Conservation (phyloP, 1,140 invertebrate genomes). For the Trichogramma pretiosum region DNA sequence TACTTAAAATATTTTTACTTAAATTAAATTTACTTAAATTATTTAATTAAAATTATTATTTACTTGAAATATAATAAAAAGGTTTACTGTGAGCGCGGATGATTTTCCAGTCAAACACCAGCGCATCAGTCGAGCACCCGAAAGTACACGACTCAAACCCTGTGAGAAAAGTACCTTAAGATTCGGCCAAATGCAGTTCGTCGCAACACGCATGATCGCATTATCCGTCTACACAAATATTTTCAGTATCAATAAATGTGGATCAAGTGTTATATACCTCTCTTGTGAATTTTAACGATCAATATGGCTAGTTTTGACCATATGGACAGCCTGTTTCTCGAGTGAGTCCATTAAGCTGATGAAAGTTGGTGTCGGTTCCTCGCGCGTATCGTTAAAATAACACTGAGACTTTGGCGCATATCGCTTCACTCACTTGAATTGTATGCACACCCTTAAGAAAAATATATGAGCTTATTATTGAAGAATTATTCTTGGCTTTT, state of each 20-base stretch:
- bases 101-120: background rate
- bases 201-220: background rate
- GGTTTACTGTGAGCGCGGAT: too few species aligned
- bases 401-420: too few species aligned
- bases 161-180: too few species aligned
- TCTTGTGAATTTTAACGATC: conserved; percentile 7
- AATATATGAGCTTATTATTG: background rate
- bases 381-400: conserved; percentile 2
- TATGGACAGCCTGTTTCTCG: background rate
- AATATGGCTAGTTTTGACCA: background rate
- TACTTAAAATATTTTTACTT: too few species aligned
- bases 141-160: too few species aligned
- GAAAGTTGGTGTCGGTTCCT: background rate
- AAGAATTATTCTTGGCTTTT: too few species aligned
- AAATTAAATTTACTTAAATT: too few species aligned
- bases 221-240: conserved; percentile 8
- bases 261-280: conserved; percentile 16
- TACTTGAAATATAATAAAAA: too few species aligned
- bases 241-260: conserved; percentile 15
- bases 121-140: background rate
- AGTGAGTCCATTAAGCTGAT: too few species aligned
- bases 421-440: too few species aligned
- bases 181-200: too few species aligned
- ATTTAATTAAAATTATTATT: too few species aligned
- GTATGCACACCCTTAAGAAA: conserved; percentile 5